Conservation (phyloP, 2,797 vertebrate genomes). For the Enteromius fasciolatus region DNA sequence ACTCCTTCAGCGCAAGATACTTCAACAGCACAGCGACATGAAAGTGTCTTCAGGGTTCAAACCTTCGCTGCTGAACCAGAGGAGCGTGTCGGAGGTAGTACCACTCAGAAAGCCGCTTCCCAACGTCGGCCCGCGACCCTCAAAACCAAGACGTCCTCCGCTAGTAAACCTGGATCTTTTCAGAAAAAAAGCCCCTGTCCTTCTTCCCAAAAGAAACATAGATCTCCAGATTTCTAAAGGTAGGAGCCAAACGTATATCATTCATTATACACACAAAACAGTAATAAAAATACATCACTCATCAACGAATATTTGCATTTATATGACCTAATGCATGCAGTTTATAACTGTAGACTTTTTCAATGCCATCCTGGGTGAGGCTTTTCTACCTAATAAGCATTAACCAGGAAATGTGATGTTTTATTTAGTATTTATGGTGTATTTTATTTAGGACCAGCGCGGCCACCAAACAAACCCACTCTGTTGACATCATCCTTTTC, state of each 20-base stretch:
- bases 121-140: constrained; percentile 65
- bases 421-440: not conserved
- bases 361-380: not conserved
- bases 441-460: constrained; percentile 10
- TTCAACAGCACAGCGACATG: constrained; percentile 57
- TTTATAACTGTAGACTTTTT: not conserved
- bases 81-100: constrained; percentile 64
- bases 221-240: constrained; percentile 53
- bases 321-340: not conserved
- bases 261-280: not conserved
- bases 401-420: not conserved
- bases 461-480: constrained; percentile 65
- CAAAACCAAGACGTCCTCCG: constrained; percentile 80
- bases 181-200: constrained; percentile 11
- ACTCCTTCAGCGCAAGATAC: constrained; percentile 71
- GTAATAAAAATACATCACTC: not conserved
- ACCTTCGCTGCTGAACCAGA: constrained; percentile 59
- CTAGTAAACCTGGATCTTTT: constrained; percentile 73
- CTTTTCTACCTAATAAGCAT: not conserved
- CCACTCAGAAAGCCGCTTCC: constrained; percentile 78
- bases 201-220: constrained; percentile 19
- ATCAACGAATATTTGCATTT: not conserved
- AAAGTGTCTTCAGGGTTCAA: not conserved
- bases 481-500: constrained; percentile 56
- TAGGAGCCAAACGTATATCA: constrained; percentile 55